These are phyloP conservation scores for Clavelina lepadiformis DNA, from an alignment of 23 tunicate species.

Conservation along the genomic window DNA sequence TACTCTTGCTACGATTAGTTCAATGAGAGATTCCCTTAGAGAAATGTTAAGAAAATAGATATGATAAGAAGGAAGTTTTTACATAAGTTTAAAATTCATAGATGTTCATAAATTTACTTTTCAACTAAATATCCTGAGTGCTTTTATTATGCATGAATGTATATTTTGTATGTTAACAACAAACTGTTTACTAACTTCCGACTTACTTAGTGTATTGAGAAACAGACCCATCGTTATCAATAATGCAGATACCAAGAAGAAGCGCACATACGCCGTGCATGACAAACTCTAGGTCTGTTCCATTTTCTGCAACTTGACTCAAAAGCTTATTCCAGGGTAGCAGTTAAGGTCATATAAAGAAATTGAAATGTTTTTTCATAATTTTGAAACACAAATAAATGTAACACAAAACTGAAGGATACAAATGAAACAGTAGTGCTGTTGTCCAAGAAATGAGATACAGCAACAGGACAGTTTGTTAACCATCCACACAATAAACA, in stretches of 20 bases:
- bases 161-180: not conserved
- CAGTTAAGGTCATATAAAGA: not conserved
- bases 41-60: too few species aligned
- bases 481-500: constrained; percentile 79
- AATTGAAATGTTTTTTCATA: not conserved
- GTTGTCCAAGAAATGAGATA: constrained; percentile 61
- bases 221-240: constrained; percentile 81
- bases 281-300: constrained; percentile 62
- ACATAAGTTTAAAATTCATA: too few species aligned
- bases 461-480: constrained; percentile 60
- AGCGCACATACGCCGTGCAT: constrained; percentile 80
- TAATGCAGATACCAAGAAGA: constrained; percentile 82
- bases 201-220: constrained; percentile 70
- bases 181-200: too few species aligned
- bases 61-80: too few species aligned
- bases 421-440: constrained; percentile 75
- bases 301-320: constrained; percentile 73
- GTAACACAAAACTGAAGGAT: constrained; percentile 22
- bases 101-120: too few species aligned
- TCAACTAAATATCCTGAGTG: too few species aligned
- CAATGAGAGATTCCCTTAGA: constrained; percentile 67
- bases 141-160: too few species aligned
- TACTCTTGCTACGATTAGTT: constrained; percentile 63
- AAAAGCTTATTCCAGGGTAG: constrained; percentile 24
- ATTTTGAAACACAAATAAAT: not conserved